Base-by-base conservation (phyloP, 1,140 invertebrate species). In the Drosophila subobscura region DNA sequence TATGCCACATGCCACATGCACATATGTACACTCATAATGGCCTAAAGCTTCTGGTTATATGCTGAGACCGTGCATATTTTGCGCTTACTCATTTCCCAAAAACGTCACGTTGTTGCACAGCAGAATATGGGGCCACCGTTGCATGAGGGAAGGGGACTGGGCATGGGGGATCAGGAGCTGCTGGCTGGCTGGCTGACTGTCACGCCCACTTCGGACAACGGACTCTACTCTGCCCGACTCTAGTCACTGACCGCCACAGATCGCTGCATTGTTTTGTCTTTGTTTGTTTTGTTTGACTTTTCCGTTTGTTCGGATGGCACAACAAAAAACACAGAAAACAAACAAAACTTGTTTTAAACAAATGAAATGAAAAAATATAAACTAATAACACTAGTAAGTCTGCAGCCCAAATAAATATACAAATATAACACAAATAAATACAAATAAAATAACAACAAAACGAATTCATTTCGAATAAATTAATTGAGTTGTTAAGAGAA, bases 61-160 rank as follows among this genome's bases (percentile, higher is more conserved):
- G 29, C 29, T 33, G 7, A 33, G 1, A 45, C 61, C 61, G 65
- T 68, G 65, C 51, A 33, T 67, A 66, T 67, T 54, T 51, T 23
- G 63, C 44, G 65, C 63, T 68, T 68, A 68, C 65, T 68, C 65
- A 68, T 55, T 67, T 29, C 61, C 65, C 63, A 33, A 68, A 68
- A 68, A 68, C 65, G 65, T 67, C 65, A 68, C 65, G 65, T 68
- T 68, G 50, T 37, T 55, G 50, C 61, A 67, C 41, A 67, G 33
- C 33, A 67, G 23, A 67, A 45, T 47, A 3, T 37, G 33, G 33
- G 10, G 33, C 33, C 33, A 10, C 33, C 33, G 33, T 10, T 10
- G 33, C 33, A 10, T 37, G 33, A 37, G 23, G 57, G 41, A 23
- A 44, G 40, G 27, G 22, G 41, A 14, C 20, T n/a, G 56, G 16